Evolutionary conservation across 2,888 invertebrate genomes (phyloP), one percentile per base, ranked within the genome.

Genomic region (Dynastes grantii): DNA sequence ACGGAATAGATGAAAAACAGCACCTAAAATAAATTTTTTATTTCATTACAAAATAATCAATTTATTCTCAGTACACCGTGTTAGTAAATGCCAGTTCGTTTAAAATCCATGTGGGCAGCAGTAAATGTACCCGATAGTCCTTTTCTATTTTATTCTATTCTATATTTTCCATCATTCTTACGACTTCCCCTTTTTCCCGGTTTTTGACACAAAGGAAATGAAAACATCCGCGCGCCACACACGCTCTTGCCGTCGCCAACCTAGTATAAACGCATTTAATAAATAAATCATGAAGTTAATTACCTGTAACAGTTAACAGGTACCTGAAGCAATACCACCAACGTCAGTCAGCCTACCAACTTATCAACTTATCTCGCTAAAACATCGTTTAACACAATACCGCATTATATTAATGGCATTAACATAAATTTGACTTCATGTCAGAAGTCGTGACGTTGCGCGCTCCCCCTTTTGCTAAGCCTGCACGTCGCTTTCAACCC

Each of bases 241-340:
- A 45, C 29, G 29, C 32, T 58, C 13, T 53, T 9, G 2, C 55
- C 55, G 45, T 45, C 11, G 45, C 45, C 45, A 45, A 45, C 9
- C 22, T n/a, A n/a, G 13, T 13, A 51, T 9, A 9, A n/a, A 53
- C 16, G 22, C 55, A 16, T 16, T 32, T 63, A 22, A 29, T 63
- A 63, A 63, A 63, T 63, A 63, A 63, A 68, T 53, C 45, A 51
- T 51, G 51, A 53, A 68, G 68, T 68, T 68, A 68, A 68, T 68
- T 68, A 68, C 68, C 68, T 68, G 68, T 68, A 68, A 68, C 68
- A 68, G 68, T 68, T 63, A 68, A 68, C 68, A 68, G 51, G 68
- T 68, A 68, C 49, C 51, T 51, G 29, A 51, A 55, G 55, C 55
- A 22, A 22, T 22, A 58, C 22, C 55, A 58, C 22, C 22, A 5